Evolutionary conservation across 2,113 vertebrate genomes (phyloP), one percentile per base, ranked within the genome.

Genomic region (Nothobranchius furzeri): DNA sequence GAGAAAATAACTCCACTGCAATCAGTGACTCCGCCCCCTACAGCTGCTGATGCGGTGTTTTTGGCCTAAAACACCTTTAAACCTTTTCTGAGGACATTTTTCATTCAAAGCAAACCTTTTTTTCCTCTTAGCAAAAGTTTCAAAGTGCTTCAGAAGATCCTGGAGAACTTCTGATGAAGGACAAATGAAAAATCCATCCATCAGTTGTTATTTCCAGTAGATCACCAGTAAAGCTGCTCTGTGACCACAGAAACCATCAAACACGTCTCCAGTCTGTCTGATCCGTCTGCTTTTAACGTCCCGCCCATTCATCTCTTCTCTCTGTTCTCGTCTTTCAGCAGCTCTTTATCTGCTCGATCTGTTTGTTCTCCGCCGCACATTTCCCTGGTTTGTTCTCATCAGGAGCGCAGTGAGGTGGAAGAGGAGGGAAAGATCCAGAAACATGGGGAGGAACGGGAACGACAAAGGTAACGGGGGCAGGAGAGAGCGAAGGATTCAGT

Each of bases 281-380:
- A 71, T 55, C 60, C 14, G 15, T 5, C 4, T 36, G 9, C 35
- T 65, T 64, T 64, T 70, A 72, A 68, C 67, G 60, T 52, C 58
- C 0, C 63, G 58, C 43, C 65, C 20, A 20, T 20, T 20, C 20
- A 52, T 72, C 60, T 60, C 24, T 71, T 35, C 1, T 47, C 36
- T 70, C 62, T 53, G 61, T 54, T 30, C 42, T 55, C 54, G 12
- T 54, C 68, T 70, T 68, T 72, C 60, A 53, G 35, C 68, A 50
- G 60, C 81, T 82, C 70, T 82, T 85, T 57, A 81, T 84, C 78
- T 76, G 14, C 6, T 64, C 70, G 10, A 49, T 63, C 75, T 62
- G 76, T 75, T 77, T 84, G 79, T 65, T 76, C 73, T 73, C 60
- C 3, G 69, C 49, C 30, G 71, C 79, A 73, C 55, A 11, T 64